Percentiles rank a stretch among this genome's conserved stretches.
Conservation (phyloP, 2,797 vertebrate species). For the Rousettus madagascariensis region DNA sequence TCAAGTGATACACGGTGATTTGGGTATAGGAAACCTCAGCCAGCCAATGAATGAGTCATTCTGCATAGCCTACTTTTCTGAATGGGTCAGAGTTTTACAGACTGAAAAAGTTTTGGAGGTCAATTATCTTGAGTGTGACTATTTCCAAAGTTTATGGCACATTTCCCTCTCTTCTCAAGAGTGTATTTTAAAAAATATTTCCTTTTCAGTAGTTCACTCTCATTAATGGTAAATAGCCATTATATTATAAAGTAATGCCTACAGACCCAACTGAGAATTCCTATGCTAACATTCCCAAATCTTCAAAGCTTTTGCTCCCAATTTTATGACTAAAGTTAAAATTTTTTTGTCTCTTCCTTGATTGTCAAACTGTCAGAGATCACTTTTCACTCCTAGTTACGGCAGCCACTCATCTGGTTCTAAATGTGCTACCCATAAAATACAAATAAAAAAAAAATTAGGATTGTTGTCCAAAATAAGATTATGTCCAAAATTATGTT, state of each 20-base stretch:
- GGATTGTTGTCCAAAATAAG: neutral
- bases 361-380: neutral
- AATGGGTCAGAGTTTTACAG: conserved; percentile 47
- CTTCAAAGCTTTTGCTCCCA: neutral
- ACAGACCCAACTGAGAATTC: neutral
- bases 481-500: neutral
- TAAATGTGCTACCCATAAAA: neutral
- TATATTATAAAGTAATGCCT: neutral
- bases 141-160: conserved; percentile 18
- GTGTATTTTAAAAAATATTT: neutral
- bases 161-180: conserved; percentile 43
- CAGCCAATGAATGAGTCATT: conserved; percentile 58
- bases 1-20: conserved; percentile 34
- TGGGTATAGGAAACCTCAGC: conserved; percentile 25
- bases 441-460: neutral
- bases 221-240: neutral
- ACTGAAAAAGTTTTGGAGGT: conserved; percentile 38
- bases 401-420: neutral
- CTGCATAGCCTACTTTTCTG: conserved; percentile 53
- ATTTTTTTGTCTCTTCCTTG: neutral
- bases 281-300: neutral
- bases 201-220: neutral
- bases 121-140: conserved; percentile 49
- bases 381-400: neutral
- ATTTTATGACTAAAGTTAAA: neutral